Base-by-base conservation (phyloP, 2,888 invertebrate genomes). In the Ryuthela nishihirai region DNA sequence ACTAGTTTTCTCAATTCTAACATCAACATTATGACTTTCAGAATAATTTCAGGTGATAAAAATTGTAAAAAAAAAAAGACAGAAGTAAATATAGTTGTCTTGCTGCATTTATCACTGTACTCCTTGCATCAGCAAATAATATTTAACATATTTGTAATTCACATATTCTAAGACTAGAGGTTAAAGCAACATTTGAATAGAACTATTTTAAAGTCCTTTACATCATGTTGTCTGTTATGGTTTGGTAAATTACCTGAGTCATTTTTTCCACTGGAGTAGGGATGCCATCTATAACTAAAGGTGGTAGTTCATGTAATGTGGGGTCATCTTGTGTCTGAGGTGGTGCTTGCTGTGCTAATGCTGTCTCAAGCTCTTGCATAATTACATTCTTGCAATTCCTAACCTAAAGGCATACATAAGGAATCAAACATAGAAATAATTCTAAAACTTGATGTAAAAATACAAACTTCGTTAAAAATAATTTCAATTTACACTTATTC, bases 181-280 rank as follows among this genome's bases (percentile, higher is more conserved):
- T n/a, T n/a, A n/a, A n/a, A n/a, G n/a, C n/a, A n/a, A n/a, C n/a
- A n/a, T n/a, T n/a, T n/a, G n/a, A n/a, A n/a, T n/a, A n/a, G n/a
- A n/a, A n/a, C n/a, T n/a, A n/a, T n/a, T n/a, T n/a, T n/a, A n/a
- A n/a, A n/a, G n/a, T n/a, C n/a, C n/a, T n/a, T n/a, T n/a, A n/a
- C n/a, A n/a, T n/a, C n/a, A n/a, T n/a, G n/a, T n/a, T n/a, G n/a
- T n/a, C n/a, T n/a, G n/a, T n/a, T n/a, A n/a, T n/a, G n/a, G n/a
- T n/a, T n/a, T n/a, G n/a, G 29, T 12, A 10, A 29, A 23, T 47
- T 54, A 75, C 74, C 67, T 95, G 94, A 35, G 95, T 97, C 97
- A 97, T 97, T 81, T 97, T 97, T 78, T 97, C 95, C 1, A 97
- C 94, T 15, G 95, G 94, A 60, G 95, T 97, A 64, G 95, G 95